phyloP scores from a whole-genome alignment of 2,113 vertebrate genomes.

The Mormyrus lacerda region DNA sequence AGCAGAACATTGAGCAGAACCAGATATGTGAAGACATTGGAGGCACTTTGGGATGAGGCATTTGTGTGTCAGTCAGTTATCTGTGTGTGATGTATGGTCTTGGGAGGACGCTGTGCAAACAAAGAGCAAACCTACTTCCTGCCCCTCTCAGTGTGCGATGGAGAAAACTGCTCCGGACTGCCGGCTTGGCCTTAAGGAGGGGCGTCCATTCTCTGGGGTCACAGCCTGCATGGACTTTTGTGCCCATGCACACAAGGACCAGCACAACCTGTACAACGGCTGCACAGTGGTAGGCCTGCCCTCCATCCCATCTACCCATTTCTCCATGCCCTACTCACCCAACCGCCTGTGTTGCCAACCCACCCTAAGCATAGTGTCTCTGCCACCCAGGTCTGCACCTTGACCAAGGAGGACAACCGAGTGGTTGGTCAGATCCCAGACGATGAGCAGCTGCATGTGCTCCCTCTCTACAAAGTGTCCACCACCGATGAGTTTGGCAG shows the following conservation, averaged over 20 bases:
- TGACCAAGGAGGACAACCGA: slow-evolving; percentile 96
- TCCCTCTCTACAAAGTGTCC: slow-evolving; percentile 88
- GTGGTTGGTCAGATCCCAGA: slow-evolving; percentile 75
- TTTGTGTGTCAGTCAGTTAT: background rate
- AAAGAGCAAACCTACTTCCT: background rate
- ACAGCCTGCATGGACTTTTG: slow-evolving; percentile 99
- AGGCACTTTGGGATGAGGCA: background rate
- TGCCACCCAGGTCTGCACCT: slow-evolving; percentile 81
- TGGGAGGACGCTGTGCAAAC: background rate
- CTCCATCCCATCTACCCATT: background rate
- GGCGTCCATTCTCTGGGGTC: slow-evolving; percentile 90
- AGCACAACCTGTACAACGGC: slow-evolving; percentile 95
- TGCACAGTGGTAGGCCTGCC: slow-evolving; percentile 86
- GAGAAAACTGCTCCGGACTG: slow-evolving; percentile 82
- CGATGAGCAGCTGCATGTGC: slow-evolving; percentile 91
- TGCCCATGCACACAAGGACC: slow-evolving; percentile 96
- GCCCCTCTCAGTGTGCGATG: slow-evolving; percentile 64
- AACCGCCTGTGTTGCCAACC: background rate
- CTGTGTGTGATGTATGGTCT: background rate
- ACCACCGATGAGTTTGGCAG: slow-evolving; percentile 84
- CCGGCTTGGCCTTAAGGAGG: slow-evolving; percentile 85
- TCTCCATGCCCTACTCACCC: background rate
- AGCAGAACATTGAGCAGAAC: background rate
- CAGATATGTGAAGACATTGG: background rate
- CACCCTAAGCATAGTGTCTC: background rate